These are phyloP conservation scores for Temnothorax curvispinosus DNA, from an alignment of 1,140 invertebrate genomes.

Conservation along the genomic window DNA sequence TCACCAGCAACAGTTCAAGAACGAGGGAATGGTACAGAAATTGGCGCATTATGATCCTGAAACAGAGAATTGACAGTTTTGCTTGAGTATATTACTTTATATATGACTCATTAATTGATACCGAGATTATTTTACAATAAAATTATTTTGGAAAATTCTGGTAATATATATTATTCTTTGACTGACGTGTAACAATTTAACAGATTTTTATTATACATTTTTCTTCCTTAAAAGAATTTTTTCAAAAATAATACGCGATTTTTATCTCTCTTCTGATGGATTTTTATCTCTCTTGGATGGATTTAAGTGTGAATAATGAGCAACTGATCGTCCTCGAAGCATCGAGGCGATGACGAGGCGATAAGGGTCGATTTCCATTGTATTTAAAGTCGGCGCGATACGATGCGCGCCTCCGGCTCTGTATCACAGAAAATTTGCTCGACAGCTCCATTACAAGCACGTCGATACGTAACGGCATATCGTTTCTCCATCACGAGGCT, in stretches of 20 bases:
- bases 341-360: background rate
- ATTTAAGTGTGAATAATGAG: constrained; percentile 26
- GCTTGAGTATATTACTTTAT: background rate
- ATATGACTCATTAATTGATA: background rate
- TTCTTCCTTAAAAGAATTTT: background rate
- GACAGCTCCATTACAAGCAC: constrained; percentile 39
- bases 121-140: background rate
- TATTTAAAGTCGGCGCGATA: constrained; percentile 29
- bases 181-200: background rate
- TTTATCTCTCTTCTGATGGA: background rate
- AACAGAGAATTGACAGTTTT: constrained; percentile 29
- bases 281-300: too few species aligned
- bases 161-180: background rate
- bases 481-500: constrained; percentile 24
- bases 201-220: background rate
- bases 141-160: background rate
- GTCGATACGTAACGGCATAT: constrained; percentile 39
- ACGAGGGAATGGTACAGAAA: constrained; percentile 51
- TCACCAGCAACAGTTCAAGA: constrained; percentile 70
- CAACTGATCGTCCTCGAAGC: background rate
- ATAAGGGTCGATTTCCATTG: constrained; percentile 34
- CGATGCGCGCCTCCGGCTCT: background rate
- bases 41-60: constrained; percentile 71
- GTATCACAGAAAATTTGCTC: constrained; percentile 39
- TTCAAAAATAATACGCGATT: background rate